These are phyloP conservation scores for Nyctalus aviator DNA, from an alignment of 2,797 vertebrate genomes.

Conservation along the genomic window DNA sequence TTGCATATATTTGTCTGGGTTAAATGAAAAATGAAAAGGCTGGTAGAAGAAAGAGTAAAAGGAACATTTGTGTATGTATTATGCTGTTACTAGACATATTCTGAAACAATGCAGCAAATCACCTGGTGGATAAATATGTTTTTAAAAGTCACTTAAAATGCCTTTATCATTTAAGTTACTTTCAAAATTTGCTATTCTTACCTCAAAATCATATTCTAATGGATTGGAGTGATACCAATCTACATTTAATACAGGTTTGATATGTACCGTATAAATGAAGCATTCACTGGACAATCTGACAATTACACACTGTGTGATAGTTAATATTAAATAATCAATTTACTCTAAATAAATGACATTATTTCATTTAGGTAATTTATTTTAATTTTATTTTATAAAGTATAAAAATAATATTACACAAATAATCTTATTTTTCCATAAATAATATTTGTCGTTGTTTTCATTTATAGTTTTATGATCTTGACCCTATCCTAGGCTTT, in stretches of 20 bases:
- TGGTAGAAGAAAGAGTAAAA: background rate
- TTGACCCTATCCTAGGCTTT: background rate
- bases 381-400: background rate
- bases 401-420: background rate
- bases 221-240: background rate
- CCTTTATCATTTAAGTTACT: background rate
- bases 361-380: background rate
- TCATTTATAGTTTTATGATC: background rate
- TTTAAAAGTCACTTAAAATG: background rate
- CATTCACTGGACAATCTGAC: background rate
- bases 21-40: slow-evolving; percentile 2
- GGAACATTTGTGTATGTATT: background rate
- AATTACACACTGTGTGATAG: background rate
- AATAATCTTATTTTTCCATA: background rate
- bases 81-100: background rate
- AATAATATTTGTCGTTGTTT: background rate
- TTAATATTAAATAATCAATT: background rate
- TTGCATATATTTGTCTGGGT: background rate
- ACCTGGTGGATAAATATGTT: background rate
- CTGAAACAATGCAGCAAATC: background rate
- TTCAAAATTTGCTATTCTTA: background rate
- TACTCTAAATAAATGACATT: background rate
- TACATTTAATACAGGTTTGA: background rate
- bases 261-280: background rate
- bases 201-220: background rate